Conservation (phyloP, 2,113 vertebrate genomes). For the Hepsetus odoe region DNA sequence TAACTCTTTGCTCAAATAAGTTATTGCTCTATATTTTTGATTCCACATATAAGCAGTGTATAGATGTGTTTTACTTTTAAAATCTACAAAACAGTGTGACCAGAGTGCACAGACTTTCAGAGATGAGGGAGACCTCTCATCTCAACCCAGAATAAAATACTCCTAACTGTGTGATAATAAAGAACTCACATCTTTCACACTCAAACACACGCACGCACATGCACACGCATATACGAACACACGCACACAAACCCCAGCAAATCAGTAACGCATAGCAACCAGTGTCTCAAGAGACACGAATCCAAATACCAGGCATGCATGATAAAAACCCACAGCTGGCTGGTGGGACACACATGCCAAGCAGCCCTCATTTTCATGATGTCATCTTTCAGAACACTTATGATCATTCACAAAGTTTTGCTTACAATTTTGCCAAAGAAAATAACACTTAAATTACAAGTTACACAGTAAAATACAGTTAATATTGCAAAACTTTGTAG, state of each 20-base stretch:
- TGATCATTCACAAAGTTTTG: neutral
- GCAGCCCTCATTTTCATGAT: conserved; percentile 1
- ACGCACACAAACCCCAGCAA: conserved; percentile 53
- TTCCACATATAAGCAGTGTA: no score
- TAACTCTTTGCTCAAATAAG: no score
- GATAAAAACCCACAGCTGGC: conserved; percentile 71
- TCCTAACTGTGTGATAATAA: no score
- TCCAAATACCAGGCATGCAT: conserved; percentile 67
- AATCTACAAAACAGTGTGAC: no score
- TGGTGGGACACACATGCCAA: conserved; percentile 26
- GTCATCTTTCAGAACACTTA: neutral
- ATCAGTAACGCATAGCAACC: conserved; percentile 59
- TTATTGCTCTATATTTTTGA: no score
- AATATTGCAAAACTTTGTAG: neutral
- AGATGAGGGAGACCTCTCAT: no score
- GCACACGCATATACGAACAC: no score
- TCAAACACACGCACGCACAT: neutral
- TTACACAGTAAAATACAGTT: neutral
- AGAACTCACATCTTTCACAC: no score
- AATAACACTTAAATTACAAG: conserved; percentile 19
- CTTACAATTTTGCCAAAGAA: conserved; percentile 24
- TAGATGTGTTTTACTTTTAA: no score
- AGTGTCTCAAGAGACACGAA: conserved; percentile 66
- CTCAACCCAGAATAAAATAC: no score
- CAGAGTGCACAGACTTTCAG: no score